Evolutionary conservation across 2,888 invertebrate species (phyloP).

Genomic region (Euplexia lucipara): DNA sequence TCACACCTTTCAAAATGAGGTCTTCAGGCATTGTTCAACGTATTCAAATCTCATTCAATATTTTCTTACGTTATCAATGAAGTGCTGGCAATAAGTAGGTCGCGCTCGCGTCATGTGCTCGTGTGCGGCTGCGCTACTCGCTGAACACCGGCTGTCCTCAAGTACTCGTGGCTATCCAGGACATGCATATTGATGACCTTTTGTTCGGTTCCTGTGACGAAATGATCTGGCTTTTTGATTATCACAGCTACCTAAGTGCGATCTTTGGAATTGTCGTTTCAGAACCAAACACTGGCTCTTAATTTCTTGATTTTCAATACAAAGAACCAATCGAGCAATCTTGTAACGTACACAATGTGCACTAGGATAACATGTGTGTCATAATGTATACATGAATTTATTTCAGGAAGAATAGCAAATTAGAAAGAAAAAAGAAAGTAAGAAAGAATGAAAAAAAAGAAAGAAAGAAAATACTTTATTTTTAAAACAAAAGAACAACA

Average conservation of each 20-base stretch:
- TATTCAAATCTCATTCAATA: slow-evolving; percentile 53
- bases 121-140: slow-evolving; percentile 6
- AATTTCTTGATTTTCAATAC: background rate
- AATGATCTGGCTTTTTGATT: background rate
- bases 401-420: background rate
- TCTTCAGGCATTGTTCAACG: slow-evolving; percentile 21
- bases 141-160: slow-evolving; percentile 25
- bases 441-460: too few relatives aligned
- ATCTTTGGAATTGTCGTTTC: background rate
- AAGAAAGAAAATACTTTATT: too few relatives aligned
- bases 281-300: too few relatives aligned
- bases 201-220: slow-evolving; percentile 1
- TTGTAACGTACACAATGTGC: background rate
- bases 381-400: background rate
- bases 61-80: slow-evolving; percentile 51
- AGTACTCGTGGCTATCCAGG: slow-evolving; percentile 15
- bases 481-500: too few relatives aligned
- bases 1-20: slow-evolving; percentile 20
- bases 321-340: too few relatives aligned
- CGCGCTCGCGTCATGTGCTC: slow-evolving; percentile 17
- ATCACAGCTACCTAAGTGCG: too few relatives aligned
- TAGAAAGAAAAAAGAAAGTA: too few relatives aligned
- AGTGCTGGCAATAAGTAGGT: slow-evolving; percentile 30
- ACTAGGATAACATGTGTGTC: background rate
- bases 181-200: background rate